phyloP scores from a whole-genome alignment of 2,113 vertebrate genomes.

The Meriones unguiculatus region DNA sequence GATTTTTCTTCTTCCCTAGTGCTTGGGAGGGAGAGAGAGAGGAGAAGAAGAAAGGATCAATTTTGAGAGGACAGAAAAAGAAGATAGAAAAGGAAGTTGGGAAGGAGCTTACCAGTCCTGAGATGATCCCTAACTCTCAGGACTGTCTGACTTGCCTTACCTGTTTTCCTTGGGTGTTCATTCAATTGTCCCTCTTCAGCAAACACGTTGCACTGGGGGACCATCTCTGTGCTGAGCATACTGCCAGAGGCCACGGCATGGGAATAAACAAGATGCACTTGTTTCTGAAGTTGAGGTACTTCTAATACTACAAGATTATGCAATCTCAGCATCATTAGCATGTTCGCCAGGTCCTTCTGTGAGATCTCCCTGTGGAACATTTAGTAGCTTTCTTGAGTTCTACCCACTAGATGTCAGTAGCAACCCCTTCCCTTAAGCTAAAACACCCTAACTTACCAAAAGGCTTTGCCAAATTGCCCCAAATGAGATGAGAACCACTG shows the following conservation, averaged over 20 bases:
- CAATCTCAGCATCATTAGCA: not conserved
- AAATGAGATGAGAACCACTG: not conserved
- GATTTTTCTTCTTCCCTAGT: not conserved
- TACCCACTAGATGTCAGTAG: slow-evolving; percentile 55
- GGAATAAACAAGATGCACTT: not conserved
- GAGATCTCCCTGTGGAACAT: not conserved
- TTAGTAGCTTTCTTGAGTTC: not conserved
- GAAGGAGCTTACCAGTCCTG: not conserved
- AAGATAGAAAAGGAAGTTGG: not conserved
- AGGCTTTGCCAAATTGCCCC: not conserved
- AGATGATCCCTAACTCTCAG: not conserved
- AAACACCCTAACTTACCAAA: not conserved
- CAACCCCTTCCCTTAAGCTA: not conserved
- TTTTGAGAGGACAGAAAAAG: not conserved
- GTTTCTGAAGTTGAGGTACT: not conserved
- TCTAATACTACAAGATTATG: not conserved
- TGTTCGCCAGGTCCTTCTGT: not conserved
- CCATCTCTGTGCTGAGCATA: not conserved
- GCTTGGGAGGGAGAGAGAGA: not conserved
- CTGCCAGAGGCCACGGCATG: not conserved
- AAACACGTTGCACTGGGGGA: not conserved
- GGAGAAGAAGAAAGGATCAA: not conserved
- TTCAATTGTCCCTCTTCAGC: not conserved
- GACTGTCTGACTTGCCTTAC: not conserved
- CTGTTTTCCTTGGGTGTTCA: not conserved